phyloP scores from a whole-genome alignment of 1,140 invertebrate genomes.

The Metopolophium dirhodum region DNA sequence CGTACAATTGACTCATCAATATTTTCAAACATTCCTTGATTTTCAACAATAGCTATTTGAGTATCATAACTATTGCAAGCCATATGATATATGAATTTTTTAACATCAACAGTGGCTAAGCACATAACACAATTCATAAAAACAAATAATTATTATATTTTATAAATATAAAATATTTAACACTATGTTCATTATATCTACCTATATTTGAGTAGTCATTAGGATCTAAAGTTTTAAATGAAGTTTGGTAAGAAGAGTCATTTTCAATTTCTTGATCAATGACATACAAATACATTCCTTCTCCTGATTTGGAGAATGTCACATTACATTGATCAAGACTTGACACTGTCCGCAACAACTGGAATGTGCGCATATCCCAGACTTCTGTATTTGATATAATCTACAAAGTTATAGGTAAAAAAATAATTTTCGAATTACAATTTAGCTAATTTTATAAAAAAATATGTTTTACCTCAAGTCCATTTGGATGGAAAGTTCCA shows the following conservation, averaged over 20 bases:
- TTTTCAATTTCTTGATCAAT: conserved; percentile 73
- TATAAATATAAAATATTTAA: background rate
- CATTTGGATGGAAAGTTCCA: conserved; percentile 97
- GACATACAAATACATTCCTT: conserved; percentile 71
- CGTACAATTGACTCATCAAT: conserved; percentile 83
- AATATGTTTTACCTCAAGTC: conserved; percentile 77
- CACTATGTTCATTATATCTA: conserved; percentile 62
- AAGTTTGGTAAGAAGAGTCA: conserved; percentile 78
- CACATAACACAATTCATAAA: conserved; percentile 49
- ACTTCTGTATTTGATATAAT: conserved; percentile 87
- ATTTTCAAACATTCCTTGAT: conserved; percentile 76
- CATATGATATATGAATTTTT: conserved; percentile 79
- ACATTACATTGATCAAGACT: conserved; percentile 87
- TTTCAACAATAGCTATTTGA: conserved; percentile 84
- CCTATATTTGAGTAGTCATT: conserved; percentile 92
- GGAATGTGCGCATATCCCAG: conserved; percentile 96
- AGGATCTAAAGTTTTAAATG: conserved; percentile 93
- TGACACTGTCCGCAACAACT: conserved; percentile 91
- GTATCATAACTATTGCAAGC: conserved; percentile 77
- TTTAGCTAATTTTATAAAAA: background rate
- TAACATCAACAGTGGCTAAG: conserved; percentile 86
- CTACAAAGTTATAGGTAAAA: conserved; percentile 61
- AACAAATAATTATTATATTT: background rate
- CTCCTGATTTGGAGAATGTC: conserved; percentile 73
- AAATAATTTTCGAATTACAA: background rate